Conservation (phyloP, 2,113 vertebrate genomes). For the Eulemur macaco region DNA sequence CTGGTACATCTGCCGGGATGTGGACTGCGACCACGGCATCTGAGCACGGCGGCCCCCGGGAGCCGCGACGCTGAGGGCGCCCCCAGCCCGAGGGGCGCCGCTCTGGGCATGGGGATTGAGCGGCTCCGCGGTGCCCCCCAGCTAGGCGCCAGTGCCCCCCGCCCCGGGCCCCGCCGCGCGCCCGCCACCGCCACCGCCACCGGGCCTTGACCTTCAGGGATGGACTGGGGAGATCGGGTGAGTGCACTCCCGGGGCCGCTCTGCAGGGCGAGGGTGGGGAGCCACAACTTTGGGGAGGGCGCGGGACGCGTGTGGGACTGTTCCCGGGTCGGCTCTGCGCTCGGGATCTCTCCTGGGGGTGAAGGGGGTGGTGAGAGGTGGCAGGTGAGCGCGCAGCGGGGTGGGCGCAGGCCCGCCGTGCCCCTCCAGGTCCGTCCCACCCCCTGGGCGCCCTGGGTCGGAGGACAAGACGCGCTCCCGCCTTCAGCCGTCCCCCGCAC, state of each 20-base stretch:
- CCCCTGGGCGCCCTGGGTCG: background rate
- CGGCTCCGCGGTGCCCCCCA: constrained; percentile 23
- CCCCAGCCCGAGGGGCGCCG: background rate
- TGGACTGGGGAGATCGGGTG: background rate
- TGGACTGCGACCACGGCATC: constrained; percentile 97
- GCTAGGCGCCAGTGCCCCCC: background rate
- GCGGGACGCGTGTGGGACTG: background rate
- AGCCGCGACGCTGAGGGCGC: constrained; percentile 66
- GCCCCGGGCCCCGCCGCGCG: background rate
- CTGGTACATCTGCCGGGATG: constrained; percentile 99
- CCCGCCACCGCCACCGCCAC: background rate
- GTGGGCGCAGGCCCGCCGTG: background rate
- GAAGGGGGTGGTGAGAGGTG: background rate
- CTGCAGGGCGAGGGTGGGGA: constrained; percentile 71
- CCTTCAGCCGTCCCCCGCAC: background rate
- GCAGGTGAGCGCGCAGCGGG: background rate
- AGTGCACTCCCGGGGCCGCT: constrained; percentile 71
- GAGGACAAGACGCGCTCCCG: background rate
- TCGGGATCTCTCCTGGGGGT: rapidly evolving
- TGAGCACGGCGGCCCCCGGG: constrained; percentile 84
- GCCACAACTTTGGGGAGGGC: background rate
- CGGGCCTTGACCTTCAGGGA: constrained; percentile 57
- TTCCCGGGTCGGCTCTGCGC: background rate
- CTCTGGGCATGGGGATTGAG: constrained; percentile 71
- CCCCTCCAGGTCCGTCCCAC: background rate